These are phyloP conservation scores for Cosmopolites sordidus DNA, from an alignment of 2,888 invertebrate species.

Conservation along the genomic window DNA sequence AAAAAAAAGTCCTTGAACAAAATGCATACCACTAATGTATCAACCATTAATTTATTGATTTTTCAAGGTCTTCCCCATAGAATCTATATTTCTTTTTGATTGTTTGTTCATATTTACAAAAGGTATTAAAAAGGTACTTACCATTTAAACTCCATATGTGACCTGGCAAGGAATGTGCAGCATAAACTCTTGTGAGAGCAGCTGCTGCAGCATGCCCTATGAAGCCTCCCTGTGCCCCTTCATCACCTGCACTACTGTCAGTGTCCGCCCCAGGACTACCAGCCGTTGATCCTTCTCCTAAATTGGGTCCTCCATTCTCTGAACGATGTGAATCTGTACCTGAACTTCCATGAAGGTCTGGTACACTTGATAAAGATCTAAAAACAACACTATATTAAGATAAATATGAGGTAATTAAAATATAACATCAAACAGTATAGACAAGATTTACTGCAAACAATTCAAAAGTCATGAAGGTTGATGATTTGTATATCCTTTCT, in stretches of 20 bases:
- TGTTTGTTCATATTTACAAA: no score
- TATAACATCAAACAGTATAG: no score
- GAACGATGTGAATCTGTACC: slow-evolving; percentile 14
- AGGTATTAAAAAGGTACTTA: slow-evolving; percentile 53
- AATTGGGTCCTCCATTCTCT: slow-evolving; percentile 23
- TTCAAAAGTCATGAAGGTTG: no score
- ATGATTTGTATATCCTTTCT: no score
- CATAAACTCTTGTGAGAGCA: slow-evolving; percentile 73
- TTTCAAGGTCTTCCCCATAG: neutral
- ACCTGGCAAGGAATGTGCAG: slow-evolving; percentile 84
- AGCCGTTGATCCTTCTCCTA: slow-evolving; percentile 19
- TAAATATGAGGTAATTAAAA: no score
- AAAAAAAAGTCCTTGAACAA: neutral
- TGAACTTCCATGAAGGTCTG: slow-evolving; percentile 58
- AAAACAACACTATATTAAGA: no score
- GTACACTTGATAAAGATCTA: slow-evolving; percentile 72
- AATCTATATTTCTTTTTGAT: no score
- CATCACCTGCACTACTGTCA: slow-evolving; percentile 68
- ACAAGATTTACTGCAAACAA: no score
- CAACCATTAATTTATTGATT: neutral
- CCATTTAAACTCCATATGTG: slow-evolving; percentile 91
- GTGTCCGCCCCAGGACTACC: slow-evolving; percentile 53
- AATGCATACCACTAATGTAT: neutral
- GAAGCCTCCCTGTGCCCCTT: slow-evolving; percentile 48
- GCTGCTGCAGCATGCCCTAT: slow-evolving; percentile 50